Base-by-base conservation (phyloP, 1,140 invertebrate genomes). In the Acromyrmex echinatior region DNA sequence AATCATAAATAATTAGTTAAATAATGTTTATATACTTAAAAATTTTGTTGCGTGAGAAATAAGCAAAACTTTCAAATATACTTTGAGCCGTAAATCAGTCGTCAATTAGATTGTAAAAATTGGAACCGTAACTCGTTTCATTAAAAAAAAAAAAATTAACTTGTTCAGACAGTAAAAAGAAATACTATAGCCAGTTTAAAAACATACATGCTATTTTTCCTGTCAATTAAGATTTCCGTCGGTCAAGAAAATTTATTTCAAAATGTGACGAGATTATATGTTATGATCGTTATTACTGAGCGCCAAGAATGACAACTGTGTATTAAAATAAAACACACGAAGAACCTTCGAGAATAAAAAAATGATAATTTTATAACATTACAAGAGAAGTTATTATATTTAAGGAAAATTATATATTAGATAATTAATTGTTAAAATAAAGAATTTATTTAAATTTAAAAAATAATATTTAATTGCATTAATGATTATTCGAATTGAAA, bases 161-260 rank as follows among this genome's bases (percentile, higher is more conserved):
- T 31, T 31, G 10, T n/a, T 58, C 5, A 1, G 0, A 0, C 3
- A 21, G 16, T 7, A 25, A 39, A 51, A 12, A 18, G 3, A 35
- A 45, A 66, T 31, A 51, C 18, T 10, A 28, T 77, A 28, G 5
- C 14, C 31, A 35, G 10, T 53, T 2, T 45, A 35, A 78, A 16
- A 31, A 63, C 18, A 14, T 16, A 25, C 12, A 16, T 14, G 39
- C 12, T 51, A 58, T 31, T 31, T 39, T 79, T 86, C 74, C 25
- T 70, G 81, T 31, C 56, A 89, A 58, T 89, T 86, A 89, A 86
- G 35, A 70, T 53, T 63, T 77, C 45, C 65, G 18, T 45, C 31
- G 39, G 18, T 25, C 4, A 62, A 88, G 56, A 79, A 62, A 80
- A 74, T 63, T 88, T n/a, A 21, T 62, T 74, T 39, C 28, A 4